Conservation (phyloP, 2,797 vertebrate genomes). For the Oceanodroma leucorhoa region DNA sequence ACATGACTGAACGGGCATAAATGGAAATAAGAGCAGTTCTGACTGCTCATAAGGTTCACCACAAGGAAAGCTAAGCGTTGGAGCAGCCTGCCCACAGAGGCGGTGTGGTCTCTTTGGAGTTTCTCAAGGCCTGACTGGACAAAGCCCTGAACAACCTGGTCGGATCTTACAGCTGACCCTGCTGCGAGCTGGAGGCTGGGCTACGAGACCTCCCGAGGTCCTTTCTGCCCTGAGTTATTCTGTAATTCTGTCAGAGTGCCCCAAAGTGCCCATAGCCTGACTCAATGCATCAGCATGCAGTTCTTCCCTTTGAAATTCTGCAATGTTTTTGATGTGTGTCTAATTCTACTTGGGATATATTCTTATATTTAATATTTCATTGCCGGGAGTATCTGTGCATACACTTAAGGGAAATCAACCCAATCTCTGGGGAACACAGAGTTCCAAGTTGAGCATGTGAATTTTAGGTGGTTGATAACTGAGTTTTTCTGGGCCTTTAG, state of each 20-base stretch:
- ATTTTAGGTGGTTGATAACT: not conserved
- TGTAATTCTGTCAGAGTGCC: not conserved
- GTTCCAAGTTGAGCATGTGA: not conserved
- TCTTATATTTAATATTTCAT: not conserved
- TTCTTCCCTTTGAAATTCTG: not conserved
- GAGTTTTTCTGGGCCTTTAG: not conserved
- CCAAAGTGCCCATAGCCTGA: not conserved
- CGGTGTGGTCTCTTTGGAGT: fast-evolving
- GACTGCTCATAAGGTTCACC: not conserved
- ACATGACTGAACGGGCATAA: not conserved
- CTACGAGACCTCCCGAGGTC: not conserved
- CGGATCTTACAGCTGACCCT: not conserved
- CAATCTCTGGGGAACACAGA: not conserved
- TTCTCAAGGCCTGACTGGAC: not conserved
- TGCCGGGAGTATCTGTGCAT: not conserved
- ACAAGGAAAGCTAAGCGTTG: not conserved
- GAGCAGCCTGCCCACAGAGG: not conserved
- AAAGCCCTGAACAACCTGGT: not conserved
- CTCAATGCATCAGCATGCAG: too few species aligned
- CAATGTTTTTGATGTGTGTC: not conserved
- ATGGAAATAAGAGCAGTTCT: not conserved
- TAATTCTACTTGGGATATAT: not conserved
- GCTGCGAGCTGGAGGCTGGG: not conserved
- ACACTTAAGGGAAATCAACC: not conserved
- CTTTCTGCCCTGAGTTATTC: not conserved